Evolutionary conservation across 2,888 invertebrate genomes (phyloP).

Genomic region (Cantharis rustica): DNA sequence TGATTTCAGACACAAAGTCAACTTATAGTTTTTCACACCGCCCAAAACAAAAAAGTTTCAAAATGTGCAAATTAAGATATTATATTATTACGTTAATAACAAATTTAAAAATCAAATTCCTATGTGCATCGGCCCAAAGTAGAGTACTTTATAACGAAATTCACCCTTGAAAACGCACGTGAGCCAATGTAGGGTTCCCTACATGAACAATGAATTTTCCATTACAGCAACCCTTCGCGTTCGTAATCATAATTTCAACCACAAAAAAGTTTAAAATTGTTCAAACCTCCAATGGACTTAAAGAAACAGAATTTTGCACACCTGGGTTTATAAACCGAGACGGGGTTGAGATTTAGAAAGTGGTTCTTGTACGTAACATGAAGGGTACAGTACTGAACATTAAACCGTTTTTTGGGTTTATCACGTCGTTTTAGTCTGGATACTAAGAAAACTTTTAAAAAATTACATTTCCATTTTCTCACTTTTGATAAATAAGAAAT

Average conservation of each 20-base stretch:
- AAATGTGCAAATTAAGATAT: too few relatives aligned
- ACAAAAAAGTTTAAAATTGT: constrained; percentile 7
- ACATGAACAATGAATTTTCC: constrained; percentile 39
- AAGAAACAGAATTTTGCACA: constrained; percentile 39
- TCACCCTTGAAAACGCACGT: constrained; percentile 41
- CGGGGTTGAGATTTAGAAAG: constrained; percentile 37
- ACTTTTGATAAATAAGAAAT: not conserved
- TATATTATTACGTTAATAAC: not conserved
- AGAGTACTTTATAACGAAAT: constrained; percentile 33
- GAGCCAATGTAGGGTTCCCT: constrained; percentile 34
- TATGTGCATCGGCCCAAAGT: constrained; percentile 8
- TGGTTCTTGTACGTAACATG: constrained; percentile 30
- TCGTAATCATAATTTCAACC: constrained; percentile 6
- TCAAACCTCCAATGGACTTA: constrained; percentile 18
- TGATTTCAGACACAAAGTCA: not conserved
- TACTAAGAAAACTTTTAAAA: not conserved
- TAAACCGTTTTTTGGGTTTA: constrained; percentile 5
- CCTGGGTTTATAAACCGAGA: constrained; percentile 39
- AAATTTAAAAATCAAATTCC: constrained; percentile 14
- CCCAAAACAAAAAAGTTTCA: not conserved
- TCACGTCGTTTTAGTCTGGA: not conserved
- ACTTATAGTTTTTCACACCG: not conserved
- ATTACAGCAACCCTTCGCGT: constrained; percentile 33
- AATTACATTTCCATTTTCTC: not conserved
- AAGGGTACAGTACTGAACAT: constrained; percentile 34